phyloP scores from a whole-genome alignment of 1,140 invertebrate species.

The Mamestra configurata region DNA sequence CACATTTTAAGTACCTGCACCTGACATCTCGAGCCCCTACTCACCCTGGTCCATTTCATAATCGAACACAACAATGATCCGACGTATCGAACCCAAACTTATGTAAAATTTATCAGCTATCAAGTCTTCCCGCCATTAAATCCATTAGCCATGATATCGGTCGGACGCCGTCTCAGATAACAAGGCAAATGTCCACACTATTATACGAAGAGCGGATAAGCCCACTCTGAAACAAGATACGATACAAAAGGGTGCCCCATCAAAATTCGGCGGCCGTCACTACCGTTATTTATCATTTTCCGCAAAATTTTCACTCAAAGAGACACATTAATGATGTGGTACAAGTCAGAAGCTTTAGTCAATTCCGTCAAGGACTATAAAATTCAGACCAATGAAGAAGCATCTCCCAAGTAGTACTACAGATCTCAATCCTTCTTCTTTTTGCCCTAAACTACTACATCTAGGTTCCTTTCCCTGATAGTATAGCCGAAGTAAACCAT shows the following conservation, averaged over 20 bases:
- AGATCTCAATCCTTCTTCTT: too few relatives aligned
- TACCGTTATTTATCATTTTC: slow-evolving; percentile 83
- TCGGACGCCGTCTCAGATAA: slow-evolving; percentile 53
- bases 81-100: slow-evolving; percentile 40
- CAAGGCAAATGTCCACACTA: slow-evolving; percentile 64
- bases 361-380: not conserved
- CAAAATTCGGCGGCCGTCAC: slow-evolving; percentile 81
- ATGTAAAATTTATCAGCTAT: slow-evolving; percentile 53
- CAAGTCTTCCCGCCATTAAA: slow-evolving; percentile 49
- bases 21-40: slow-evolving; percentile 22
- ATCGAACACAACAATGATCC: slow-evolving; percentile 11
- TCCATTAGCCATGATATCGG: slow-evolving; percentile 54
- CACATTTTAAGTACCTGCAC: not conserved
- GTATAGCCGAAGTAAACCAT: too few relatives aligned
- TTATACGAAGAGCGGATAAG: slow-evolving; percentile 77
- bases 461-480: too few relatives aligned
- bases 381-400: too few relatives aligned
- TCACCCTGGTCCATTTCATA: slow-evolving; percentile 10
- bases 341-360: slow-evolving; percentile 25
- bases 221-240: slow-evolving; percentile 85
- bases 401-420: too few relatives aligned
- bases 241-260: slow-evolving; percentile 79
- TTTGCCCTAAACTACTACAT: too few relatives aligned
- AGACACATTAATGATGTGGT: slow-evolving; percentile 61
- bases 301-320: slow-evolving; percentile 80